Evolutionary conservation across 2,888 invertebrate species (phyloP), one percentile per base, ranked within the genome.

Genomic region (Germaria angustata): DNA sequence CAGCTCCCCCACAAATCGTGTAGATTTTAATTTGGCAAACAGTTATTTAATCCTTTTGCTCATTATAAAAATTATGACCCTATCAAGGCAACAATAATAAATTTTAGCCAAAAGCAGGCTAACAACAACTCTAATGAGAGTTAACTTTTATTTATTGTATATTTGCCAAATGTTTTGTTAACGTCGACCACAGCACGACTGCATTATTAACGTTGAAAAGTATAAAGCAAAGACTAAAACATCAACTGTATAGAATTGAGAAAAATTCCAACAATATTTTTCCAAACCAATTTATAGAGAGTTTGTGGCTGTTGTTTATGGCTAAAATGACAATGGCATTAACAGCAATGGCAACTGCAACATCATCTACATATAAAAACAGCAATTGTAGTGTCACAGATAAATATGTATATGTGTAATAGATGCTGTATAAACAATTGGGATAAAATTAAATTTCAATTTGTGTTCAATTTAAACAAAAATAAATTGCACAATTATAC

Each of bases 131-230:
- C 24, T 69, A 79, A 69, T 57, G 57, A 75, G 65, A 24, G 55
- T n/a, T 57, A 71, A 69, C 59, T 59, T 79, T 79, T 79, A 82
- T 85, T 84, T 84, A 84, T 84, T 84, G 61, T 72, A 80, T 69
- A 41, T 79, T 77, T 79, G 85, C 51, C 84, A 79, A 84, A 85
- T 84, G 84, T 71, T 84, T 84, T 82, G 84, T 81, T 77, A 84
- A 84, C 73, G 68, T 75, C 75, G 32, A 59, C 79, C 68, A 41
- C 81, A 79, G 55, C 73, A 65, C 68, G 44, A 46, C 49, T 69
- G 51, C 61, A 71, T 66, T 79, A 79, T 79, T 79, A 79, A 79
- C 61, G 57, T 61, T 46, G 11, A 63, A 72, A 61, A 39, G 15
- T 28, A 15, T 46, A 71, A 63, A 75, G 15, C 28, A 53, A 53